Evolutionary conservation across 2,113 vertebrate species (phyloP).

Genomic region (Crotalus tigris): DNA sequence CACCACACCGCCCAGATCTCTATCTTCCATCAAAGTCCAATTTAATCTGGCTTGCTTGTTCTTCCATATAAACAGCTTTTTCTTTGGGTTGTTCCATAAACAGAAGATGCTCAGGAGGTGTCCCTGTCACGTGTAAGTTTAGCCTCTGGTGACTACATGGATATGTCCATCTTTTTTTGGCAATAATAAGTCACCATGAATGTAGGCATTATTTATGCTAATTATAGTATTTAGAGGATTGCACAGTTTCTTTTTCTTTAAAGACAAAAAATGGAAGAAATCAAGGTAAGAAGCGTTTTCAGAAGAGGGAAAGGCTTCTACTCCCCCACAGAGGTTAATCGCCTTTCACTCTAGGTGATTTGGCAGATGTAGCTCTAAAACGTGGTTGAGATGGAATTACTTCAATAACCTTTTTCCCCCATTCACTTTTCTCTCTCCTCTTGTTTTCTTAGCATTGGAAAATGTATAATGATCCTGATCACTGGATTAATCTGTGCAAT

Average conservation of each 20-base stretch:
- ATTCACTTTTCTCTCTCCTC: rapidly evolving
- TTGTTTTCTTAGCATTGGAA: conserved; percentile 50
- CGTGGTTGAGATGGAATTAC: not conserved
- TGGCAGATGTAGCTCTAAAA: not conserved
- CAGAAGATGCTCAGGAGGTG: not conserved
- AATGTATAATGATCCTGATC: conserved; percentile 64
- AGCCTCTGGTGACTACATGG: not conserved
- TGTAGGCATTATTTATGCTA: not conserved
- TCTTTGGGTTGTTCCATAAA: not conserved
- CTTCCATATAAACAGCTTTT: not conserved
- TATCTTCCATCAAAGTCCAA: not conserved
- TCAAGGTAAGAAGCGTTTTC: not conserved
- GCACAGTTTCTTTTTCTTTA: not conserved
- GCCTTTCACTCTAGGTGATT: not conserved
- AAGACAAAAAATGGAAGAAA: not conserved
- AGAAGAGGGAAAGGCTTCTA: not conserved
- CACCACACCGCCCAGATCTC: not conserved
- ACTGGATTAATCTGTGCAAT: conserved; percentile 63
- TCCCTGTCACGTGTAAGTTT: not conserved
- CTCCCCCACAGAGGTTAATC: not conserved
- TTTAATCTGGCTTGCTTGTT: not conserved
- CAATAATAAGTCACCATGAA: not conserved
- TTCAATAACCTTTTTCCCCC: not conserved
- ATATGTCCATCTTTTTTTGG: not conserved
- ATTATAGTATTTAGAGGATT: not conserved